A percentile compares a stretch with the other conserved stretches of the same genome.
phyloP scores from a whole-genome alignment of 2,888 invertebrate species.

The Polymixis lichenea region DNA sequence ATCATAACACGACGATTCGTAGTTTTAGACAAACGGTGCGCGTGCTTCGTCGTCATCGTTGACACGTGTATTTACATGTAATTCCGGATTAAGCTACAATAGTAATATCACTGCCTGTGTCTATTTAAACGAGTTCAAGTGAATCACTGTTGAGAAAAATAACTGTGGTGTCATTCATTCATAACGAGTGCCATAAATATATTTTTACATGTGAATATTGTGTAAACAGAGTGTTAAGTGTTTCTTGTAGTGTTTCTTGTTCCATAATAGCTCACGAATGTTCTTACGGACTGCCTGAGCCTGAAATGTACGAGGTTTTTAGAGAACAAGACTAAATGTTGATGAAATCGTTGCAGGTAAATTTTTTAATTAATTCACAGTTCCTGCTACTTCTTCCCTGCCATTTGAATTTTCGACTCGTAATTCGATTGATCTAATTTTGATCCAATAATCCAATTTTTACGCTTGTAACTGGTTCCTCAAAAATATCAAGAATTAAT shows the following conservation, averaged over 20 bases:
- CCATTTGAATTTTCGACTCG: neutral
- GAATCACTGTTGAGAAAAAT: conserved; percentile 17
- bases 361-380: neutral
- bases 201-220: conserved; percentile 15
- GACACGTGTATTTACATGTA: neutral
- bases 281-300: too few species aligned
- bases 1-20: conserved; percentile 46
- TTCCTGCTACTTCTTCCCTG: neutral
- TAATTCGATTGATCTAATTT: neutral
- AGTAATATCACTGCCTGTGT: neutral
- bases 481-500: neutral
- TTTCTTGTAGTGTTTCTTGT: neutral
- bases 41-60: conserved; percentile 35
- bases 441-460: neutral
- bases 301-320: neutral
- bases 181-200: conserved; percentile 1
- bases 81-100: conserved; percentile 7
- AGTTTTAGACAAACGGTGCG: conserved; percentile 49
- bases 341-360: conserved; percentile 27
- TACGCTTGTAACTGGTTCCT: neutral
- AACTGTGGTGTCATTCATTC: conserved; percentile 8
- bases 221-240: conserved; percentile 29
- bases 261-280: neutral
- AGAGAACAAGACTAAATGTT: neutral
- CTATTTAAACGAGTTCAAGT: conserved; percentile 17